Conservation (phyloP, 2,888 invertebrate species). For the Drosophila neutralis region DNA sequence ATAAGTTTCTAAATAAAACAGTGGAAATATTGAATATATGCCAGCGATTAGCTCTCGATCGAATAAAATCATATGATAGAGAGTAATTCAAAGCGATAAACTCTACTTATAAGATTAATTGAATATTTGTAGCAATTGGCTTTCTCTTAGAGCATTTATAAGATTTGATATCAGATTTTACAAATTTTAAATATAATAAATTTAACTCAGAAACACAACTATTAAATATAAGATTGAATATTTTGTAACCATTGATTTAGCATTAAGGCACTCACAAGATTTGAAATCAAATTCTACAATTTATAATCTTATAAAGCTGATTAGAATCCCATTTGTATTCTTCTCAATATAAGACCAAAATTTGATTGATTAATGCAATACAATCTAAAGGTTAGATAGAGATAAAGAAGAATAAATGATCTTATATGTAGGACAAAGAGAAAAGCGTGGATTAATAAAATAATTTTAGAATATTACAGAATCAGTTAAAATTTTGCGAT, state of each 20-base stretch:
- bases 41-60: background rate
- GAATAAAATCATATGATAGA: background rate
- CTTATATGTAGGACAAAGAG: background rate
- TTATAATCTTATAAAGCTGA: background rate
- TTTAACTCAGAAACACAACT: background rate
- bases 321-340: background rate
- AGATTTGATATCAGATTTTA: background rate
- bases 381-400: background rate
- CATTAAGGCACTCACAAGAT: background rate
- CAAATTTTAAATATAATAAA: no score
- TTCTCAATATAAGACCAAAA: background rate
- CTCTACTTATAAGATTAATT: fast-evolving
- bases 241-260: background rate
- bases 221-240: background rate
- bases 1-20: background rate
- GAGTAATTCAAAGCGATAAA: background rate
- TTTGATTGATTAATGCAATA: background rate
- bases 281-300: background rate
- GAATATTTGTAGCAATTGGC: background rate
- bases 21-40: background rate
- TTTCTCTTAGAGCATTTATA: background rate
- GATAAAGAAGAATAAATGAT: background rate
- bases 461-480: background rate
- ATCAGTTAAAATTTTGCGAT: background rate
- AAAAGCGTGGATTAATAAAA: background rate